Evolutionary conservation across 2,888 invertebrate species (phyloP).

Genomic region (Alviniconcha strummeri): DNA sequence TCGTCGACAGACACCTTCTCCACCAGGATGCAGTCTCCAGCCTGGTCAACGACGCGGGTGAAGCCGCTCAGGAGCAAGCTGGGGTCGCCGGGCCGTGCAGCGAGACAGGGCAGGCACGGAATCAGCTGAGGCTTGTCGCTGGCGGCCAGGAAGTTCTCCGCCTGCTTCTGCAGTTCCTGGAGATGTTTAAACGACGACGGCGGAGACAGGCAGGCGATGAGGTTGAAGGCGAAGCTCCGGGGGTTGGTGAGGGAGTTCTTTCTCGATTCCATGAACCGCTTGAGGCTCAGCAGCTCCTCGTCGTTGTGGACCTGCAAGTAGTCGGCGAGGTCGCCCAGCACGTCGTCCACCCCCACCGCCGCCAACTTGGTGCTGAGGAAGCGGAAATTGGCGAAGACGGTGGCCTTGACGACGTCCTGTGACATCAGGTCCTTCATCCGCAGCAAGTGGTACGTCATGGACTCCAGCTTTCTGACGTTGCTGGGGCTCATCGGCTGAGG

Average conservation of each 20-base stretch:
- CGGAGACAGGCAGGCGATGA: constrained; percentile 50
- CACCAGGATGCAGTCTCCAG: constrained; percentile 15
- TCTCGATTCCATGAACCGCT: constrained; percentile 46
- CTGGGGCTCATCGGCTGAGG: constrained; percentile 53
- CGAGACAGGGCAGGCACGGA: constrained; percentile 58
- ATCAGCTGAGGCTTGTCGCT: constrained; percentile 49
- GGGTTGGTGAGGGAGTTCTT: constrained; percentile 46
- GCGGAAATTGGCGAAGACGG: constrained; percentile 57
- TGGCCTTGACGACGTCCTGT: constrained; percentile 46
- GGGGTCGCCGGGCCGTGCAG: constrained; percentile 45
- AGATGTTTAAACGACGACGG: constrained; percentile 43
- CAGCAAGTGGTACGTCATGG: constrained; percentile 57
- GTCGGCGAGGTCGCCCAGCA: constrained; percentile 83
- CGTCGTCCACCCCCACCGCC: constrained; percentile 74
- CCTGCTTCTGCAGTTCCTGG: constrained; percentile 44
- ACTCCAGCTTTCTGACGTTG: constrained; percentile 61
- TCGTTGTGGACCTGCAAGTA: constrained; percentile 88
- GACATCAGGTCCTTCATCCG: constrained; percentile 44
- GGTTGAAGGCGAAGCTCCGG: constrained; percentile 50
- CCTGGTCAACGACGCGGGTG: constrained; percentile 15
- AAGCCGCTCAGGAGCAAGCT: constrained; percentile 41
- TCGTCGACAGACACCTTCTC: constrained; percentile 21
- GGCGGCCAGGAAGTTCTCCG: constrained; percentile 42
- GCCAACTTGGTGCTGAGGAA: constrained; percentile 57
- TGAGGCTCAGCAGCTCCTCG: constrained; percentile 83